These are phyloP conservation scores for Hipparchia semele DNA, from an alignment of 2,888 invertebrate genomes.

Conservation along the genomic window DNA sequence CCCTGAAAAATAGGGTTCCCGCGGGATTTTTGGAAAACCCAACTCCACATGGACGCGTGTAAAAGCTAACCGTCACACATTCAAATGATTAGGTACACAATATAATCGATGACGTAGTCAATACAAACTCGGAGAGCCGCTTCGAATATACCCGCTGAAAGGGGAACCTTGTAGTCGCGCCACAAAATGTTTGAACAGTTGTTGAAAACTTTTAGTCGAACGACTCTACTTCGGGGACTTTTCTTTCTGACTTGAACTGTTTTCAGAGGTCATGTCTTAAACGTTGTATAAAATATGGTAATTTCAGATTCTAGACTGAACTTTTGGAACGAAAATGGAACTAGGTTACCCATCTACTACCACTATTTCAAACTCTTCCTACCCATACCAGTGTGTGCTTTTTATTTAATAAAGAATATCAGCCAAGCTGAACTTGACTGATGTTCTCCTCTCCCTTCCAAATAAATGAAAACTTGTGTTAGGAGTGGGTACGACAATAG, in stretches of 20 bases:
- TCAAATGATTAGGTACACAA: slow-evolving; percentile 40
- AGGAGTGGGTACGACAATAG: too few relatives aligned
- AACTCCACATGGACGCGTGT: too few relatives aligned
- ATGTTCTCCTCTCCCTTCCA: too few relatives aligned
- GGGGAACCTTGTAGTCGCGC: slow-evolving; percentile 74
- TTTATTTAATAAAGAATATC: too few relatives aligned
- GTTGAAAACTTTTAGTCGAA: slow-evolving; percentile 79
- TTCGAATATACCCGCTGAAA: slow-evolving; percentile 60
- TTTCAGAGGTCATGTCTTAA: slow-evolving; percentile 62
- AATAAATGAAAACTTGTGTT: too few relatives aligned
- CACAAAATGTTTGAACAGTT: slow-evolving; percentile 79
- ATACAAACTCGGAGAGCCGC: slow-evolving; percentile 50
- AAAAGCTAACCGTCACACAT: not conserved
- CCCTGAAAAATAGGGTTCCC: not conserved
- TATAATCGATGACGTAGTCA: slow-evolving; percentile 59
- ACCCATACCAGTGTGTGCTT: too few relatives aligned
- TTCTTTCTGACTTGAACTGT: slow-evolving; percentile 53
- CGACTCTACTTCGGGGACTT: slow-evolving; percentile 63
- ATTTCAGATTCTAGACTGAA: slow-evolving; percentile 40
- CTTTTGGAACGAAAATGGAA: not conserved
- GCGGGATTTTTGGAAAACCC: too few relatives aligned
- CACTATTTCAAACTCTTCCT: not conserved
- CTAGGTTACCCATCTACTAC: not conserved
- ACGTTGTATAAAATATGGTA: slow-evolving; percentile 63
- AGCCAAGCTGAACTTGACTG: too few relatives aligned